Evolutionary conservation across 2,888 invertebrate species (phyloP).

Genomic region (Hofmannophila pseudospretella): DNA sequence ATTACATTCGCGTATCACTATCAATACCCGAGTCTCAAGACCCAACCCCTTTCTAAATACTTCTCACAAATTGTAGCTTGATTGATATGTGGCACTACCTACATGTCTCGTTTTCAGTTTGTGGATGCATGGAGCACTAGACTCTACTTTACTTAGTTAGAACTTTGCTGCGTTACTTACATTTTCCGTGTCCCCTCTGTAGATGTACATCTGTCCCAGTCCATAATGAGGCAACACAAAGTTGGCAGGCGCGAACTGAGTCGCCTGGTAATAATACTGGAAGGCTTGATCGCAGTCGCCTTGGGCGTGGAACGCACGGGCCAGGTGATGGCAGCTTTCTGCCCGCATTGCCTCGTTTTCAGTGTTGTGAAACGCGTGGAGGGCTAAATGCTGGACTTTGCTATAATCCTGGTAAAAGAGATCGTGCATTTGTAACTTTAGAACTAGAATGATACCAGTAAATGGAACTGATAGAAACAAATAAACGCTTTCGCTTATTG

Average conservation of each 20-base stretch:
- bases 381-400: conserved; percentile 96
- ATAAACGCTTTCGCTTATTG: not conserved
- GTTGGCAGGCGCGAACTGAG: conserved; percentile 95
- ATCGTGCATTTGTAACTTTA: no score
- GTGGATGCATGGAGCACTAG: no score
- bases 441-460: not conserved
- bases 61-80: no score
- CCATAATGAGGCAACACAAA: conserved; percentile 99
- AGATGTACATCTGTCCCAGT: conserved; percentile 99
- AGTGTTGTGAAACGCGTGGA: conserved; percentile 98
- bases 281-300: conserved; percentile 98
- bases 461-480: not conserved
- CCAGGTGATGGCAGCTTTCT: conserved; percentile 98
- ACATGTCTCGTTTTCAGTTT: no score
- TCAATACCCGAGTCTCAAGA: no score
- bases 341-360: conserved; percentile 99
- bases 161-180: no score
- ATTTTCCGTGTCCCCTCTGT: conserved; percentile 95
- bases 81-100: no score
- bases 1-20: no score
- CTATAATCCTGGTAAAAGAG: conserved; percentile 89
- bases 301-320: conserved; percentile 96
- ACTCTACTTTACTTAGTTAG: no score
- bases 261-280: conserved; percentile 99
- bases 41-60: no score